Conservation (phyloP, 2,888 invertebrate species). For the Athalia rosae region DNA sequence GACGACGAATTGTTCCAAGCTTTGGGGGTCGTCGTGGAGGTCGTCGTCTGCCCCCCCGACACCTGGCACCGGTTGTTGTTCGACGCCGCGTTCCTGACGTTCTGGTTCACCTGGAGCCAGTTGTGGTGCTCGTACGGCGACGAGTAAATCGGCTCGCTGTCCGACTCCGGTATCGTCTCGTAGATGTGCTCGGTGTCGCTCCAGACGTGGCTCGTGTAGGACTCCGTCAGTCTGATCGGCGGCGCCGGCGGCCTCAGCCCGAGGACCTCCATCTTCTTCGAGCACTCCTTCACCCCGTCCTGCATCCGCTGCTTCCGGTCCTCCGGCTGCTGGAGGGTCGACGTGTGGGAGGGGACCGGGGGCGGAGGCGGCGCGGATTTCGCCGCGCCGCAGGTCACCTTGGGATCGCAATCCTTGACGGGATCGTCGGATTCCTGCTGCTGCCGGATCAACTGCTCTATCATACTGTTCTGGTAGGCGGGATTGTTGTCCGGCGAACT, state of each 20-base stretch:
- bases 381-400: conserved; percentile 48
- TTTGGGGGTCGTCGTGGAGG: conserved; percentile 47
- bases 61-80: conserved; percentile 46
- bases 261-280: conserved; percentile 63
- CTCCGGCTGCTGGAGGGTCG: conserved; percentile 59
- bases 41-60: conserved; percentile 47
- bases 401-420: conserved; percentile 44
- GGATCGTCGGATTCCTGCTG: conserved; percentile 60
- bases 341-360: conserved; percentile 69
- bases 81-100: neutral
- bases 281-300: conserved; percentile 65
- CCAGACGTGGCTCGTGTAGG: conserved; percentile 67
- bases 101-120: conserved; percentile 53
- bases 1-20: conserved; percentile 65
- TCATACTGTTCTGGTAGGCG: conserved; percentile 75
- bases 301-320: conserved; percentile 64
- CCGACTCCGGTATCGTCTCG: conserved; percentile 80
- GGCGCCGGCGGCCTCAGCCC: conserved; percentile 62
- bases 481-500: conserved; percentile 67
- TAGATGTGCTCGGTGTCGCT: conserved; percentile 80
- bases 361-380: conserved; percentile 63
- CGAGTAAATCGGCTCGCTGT: conserved; percentile 80
- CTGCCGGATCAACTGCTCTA: conserved; percentile 74
- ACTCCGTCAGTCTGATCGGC: conserved; percentile 63
- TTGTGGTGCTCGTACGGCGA: conserved; percentile 77